Percentiles rank a stretch among this genome's conserved stretches.
Evolutionary conservation across 2,888 invertebrate genomes (phyloP).

Genomic region (Phanerotoma sp.): DNA sequence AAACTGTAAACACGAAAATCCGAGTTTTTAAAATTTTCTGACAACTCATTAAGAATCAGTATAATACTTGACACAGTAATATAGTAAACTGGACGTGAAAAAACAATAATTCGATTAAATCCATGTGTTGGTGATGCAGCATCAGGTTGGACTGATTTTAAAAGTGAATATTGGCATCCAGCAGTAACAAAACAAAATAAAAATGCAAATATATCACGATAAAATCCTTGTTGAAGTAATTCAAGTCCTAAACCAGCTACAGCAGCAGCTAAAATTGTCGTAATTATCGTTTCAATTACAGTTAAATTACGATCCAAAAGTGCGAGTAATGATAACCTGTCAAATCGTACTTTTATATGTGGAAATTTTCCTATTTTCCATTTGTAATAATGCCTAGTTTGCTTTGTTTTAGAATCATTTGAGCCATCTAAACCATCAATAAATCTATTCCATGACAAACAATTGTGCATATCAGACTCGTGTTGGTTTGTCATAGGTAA

Average conservation of each 20-base stretch:
- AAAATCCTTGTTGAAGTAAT: conserved; percentile 81
- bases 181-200: conserved; percentile 98
- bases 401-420: conserved; percentile 61
- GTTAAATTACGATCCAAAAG: conserved; percentile 91
- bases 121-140: conserved; percentile 98
- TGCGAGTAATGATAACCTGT: conserved; percentile 87
- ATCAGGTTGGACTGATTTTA: conserved; percentile 98
- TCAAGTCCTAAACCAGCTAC: conserved; percentile 86
- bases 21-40: conserved; percentile 54
- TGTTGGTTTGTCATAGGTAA: conserved; percentile 61
- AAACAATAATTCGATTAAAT: conserved; percentile 92
- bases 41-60: conserved; percentile 51
- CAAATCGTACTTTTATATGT: conserved; percentile 83
- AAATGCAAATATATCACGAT: conserved; percentile 89
- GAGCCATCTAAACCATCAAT: conserved; percentile 63
- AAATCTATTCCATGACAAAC: conserved; percentile 62
- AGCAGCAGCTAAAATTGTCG: conserved; percentile 78
- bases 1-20: conserved; percentile 58
- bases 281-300: conserved; percentile 76
- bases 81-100: conserved; percentile 92
- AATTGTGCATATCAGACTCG: conserved; percentile 62
- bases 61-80: conserved; percentile 66
- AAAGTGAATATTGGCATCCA: conserved; percentile 92
- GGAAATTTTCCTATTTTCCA: conserved; percentile 62
- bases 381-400: conserved; percentile 69